Evolutionary conservation across 2,113 vertebrate species (phyloP), one percentile per base, ranked within the genome.

Genomic region (Cephalopterus ornatus): DNA sequence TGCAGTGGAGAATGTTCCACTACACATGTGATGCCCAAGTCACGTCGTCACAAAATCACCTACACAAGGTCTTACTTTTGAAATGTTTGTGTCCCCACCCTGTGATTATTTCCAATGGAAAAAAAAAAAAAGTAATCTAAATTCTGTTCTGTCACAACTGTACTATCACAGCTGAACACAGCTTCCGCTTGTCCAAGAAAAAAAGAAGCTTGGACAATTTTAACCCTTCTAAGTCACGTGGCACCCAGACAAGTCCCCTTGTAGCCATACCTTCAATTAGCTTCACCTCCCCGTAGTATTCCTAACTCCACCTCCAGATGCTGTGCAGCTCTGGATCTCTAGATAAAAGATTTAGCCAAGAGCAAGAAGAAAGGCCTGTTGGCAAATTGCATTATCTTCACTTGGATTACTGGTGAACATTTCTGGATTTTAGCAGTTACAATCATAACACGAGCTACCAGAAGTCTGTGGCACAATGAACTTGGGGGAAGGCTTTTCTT

Each of bases 371-470:
- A 55, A 30, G 7, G 30, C 30, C 23, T 46, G 33, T 39, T 8
- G 35, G 39, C 83, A 44, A 76, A 75, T 0, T 44, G 55, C 37
- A 61, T 63, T 15, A n/a, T 12, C 39, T 44, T 46, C 47, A 55
- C 59, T 63, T 3, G 12, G n/a, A 61, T 30, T 6, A 30, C 6
- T 10, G 46, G 14, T 14, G 41, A 62, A 8, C 26, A 5, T 8
- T 23, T 46, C 47, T 56, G 27, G 7, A 37, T 68, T 75, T 42
- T 21, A 74, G 63, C 42, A 68, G 33, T 19, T 22, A 49, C 23
- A 78, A 3, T 14, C 14, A 0, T 0, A 66, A 28, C 37, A 21
- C n/a, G 24, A 49, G 53, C 32, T 3, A 42, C 3, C 22, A 50
- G 32, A 56, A 42, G 16, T n/a, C 33, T 46, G 16, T 11, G 37